Evolutionary conservation across 2,888 invertebrate species (phyloP).

Genomic region (Drosophila paranaensis): DNA sequence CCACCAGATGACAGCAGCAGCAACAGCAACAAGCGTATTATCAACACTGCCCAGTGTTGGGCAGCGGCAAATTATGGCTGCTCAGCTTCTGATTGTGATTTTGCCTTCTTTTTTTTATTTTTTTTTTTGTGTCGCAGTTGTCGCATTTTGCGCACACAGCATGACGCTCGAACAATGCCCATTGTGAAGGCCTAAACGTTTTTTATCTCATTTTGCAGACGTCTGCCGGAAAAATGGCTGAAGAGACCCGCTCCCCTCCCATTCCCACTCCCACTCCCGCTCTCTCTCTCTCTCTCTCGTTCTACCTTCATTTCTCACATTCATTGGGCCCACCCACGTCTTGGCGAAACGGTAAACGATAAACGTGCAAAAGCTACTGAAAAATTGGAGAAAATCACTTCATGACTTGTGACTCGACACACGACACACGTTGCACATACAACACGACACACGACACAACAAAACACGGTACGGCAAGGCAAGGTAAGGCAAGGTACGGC

Average conservation of each 20-base stretch:
- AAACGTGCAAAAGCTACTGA: slow-evolving; percentile 48
- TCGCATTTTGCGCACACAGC: slow-evolving; percentile 34
- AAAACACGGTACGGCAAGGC: too few relatives aligned
- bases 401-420: slow-evolving; percentile 44
- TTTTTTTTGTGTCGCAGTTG: neutral
- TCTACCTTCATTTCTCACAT: neutral
- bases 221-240: slow-evolving; percentile 48
- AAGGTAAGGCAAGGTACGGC: neutral
- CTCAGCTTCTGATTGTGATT: slow-evolving; percentile 51
- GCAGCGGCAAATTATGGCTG: slow-evolving; percentile 44
- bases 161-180: slow-evolving; percentile 62
- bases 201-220: slow-evolving; percentile 74
- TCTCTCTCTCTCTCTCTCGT: too few relatives aligned
- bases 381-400: slow-evolving; percentile 75
- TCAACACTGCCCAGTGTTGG: slow-evolving; percentile 32
- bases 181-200: slow-evolving; percentile 67
- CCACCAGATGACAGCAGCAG: slow-evolving; percentile 39
- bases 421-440: slow-evolving; percentile 8
- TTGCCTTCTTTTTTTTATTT: slow-evolving; percentile 33
- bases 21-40: slow-evolving; percentile 10
- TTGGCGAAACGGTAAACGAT: slow-evolving; percentile 24
- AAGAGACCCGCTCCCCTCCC: neutral
- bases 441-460: neutral
- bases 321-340: neutral
- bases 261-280: too few relatives aligned